A percentile compares a stretch with the other conserved stretches of the same genome.
Evolutionary conservation across 2,888 invertebrate genomes (phyloP).

Genomic region (Drosophila testacea): DNA sequence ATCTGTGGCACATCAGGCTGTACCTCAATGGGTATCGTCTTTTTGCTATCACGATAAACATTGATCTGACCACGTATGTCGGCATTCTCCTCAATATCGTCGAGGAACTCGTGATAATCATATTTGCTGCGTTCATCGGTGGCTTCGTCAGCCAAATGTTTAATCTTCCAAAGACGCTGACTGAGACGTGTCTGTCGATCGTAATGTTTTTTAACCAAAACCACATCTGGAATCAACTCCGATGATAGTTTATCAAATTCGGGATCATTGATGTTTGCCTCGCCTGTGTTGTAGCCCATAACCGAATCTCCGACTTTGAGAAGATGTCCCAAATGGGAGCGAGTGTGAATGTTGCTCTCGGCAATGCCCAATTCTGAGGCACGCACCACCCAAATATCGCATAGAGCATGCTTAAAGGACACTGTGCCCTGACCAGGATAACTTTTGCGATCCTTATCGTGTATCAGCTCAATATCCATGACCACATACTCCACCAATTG

Average conservation of each 20-base stretch:
- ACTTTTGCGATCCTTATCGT: slow-evolving; percentile 89
- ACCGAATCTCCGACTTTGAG: slow-evolving; percentile 97
- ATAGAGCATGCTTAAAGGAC: slow-evolving; percentile 94
- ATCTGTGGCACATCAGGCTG: slow-evolving; percentile 89
- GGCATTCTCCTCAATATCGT: slow-evolving; percentile 98
- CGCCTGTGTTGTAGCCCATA: slow-evolving; percentile 95
- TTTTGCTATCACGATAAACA: slow-evolving; percentile 90
- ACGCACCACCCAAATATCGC: slow-evolving; percentile 97
- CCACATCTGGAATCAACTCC: slow-evolving; percentile 92
- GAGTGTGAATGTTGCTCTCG: slow-evolving; percentile 92
- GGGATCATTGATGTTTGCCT: slow-evolving; percentile 95
- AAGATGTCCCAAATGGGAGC: slow-evolving; percentile 97
- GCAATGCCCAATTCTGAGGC: slow-evolving; percentile 93
- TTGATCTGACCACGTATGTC: slow-evolving; percentile 95
- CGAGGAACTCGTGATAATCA: slow-evolving; percentile 97
- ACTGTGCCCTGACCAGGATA: slow-evolving; percentile 96
- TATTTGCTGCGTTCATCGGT: slow-evolving; percentile 88
- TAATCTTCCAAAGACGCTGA: slow-evolving; percentile 95
- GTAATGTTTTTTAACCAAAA: slow-evolving; percentile 97
- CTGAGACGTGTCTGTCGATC: slow-evolving; percentile 90
- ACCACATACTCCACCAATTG: slow-evolving; percentile 96
- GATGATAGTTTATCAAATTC: slow-evolving; percentile 93
- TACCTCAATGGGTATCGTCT: slow-evolving; percentile 77
- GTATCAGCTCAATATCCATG: slow-evolving; percentile 93
- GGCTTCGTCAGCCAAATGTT: slow-evolving; percentile 91